Evolutionary conservation across 2,888 invertebrate species (phyloP).

Genomic region (Plemyria rubiginata): DNA sequence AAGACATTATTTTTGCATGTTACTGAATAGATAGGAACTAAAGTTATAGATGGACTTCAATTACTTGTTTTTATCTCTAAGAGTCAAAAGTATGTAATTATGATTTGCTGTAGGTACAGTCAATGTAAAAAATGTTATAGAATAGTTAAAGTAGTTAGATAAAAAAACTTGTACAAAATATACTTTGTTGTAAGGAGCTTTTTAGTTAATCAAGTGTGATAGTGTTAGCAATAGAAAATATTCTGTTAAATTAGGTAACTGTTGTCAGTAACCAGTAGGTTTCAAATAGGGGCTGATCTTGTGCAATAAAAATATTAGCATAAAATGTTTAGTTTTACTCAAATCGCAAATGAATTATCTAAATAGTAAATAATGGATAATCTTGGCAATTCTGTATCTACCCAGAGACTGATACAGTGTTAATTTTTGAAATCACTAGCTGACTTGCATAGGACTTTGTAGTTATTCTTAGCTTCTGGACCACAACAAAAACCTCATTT

Average conservation of each 20-base stretch:
- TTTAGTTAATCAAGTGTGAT: conserved; percentile 69
- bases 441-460: no score
- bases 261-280: conserved; percentile 56
- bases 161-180: conserved; percentile 74
- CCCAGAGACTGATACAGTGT: no score
- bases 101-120: conserved; percentile 67
- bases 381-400: no score
- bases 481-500: no score
- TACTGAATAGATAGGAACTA: conserved; percentile 36
- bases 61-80: conserved; percentile 56
- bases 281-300: conserved; percentile 58
- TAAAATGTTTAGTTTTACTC: conserved; percentile 11
- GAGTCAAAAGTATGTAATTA: conserved; percentile 58
- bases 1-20: conserved; percentile 44
- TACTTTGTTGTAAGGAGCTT: conserved; percentile 74
- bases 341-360: no score
- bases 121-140: conserved; percentile 68
- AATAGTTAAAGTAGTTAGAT: conserved; percentile 64
- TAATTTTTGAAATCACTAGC: no score
- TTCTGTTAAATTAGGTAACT: conserved; percentile 59
- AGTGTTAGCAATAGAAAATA: conserved; percentile 56
- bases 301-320: conserved; percentile 61
- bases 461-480: no score
- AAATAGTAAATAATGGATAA: no score
- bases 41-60: conserved; percentile 49